Evolutionary conservation across 35 echinoderm and acorn worm species (phyloP).

Genomic region (Heliocidaris erythrogramma): DNA sequence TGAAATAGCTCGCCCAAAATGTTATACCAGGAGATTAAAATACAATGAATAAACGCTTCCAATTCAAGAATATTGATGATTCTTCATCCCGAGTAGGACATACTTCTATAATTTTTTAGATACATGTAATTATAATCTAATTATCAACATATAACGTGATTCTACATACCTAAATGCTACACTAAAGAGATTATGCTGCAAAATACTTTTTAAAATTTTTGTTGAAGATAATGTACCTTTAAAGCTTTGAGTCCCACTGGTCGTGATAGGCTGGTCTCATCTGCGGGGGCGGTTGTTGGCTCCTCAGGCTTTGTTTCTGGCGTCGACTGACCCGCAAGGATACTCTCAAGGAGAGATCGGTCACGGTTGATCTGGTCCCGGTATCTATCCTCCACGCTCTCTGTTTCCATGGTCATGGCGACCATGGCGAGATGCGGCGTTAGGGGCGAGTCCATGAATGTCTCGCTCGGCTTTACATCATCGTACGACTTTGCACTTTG

Average conservation of each 20-base stretch:
- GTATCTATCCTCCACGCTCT: constrained; percentile 21
- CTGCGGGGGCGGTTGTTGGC: neutral
- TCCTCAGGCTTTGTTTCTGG: neutral
- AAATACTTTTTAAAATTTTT: too few relatives aligned
- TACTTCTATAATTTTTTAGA: too few relatives aligned
- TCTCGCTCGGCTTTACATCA: constrained; percentile 24
- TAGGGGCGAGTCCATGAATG: neutral
- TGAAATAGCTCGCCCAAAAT: too few relatives aligned
- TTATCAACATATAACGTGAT: too few relatives aligned
- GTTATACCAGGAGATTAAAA: too few relatives aligned
- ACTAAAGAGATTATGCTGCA: too few relatives aligned
- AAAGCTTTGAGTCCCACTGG: constrained; percentile 58
- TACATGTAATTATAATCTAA: too few relatives aligned
- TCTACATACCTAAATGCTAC: too few relatives aligned
- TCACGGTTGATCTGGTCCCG: constrained; percentile 34
- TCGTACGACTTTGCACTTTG: neutral
- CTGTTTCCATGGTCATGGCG: constrained; percentile 26
- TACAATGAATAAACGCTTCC: too few relatives aligned
- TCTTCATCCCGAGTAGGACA: too few relatives aligned
- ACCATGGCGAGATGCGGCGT: constrained; percentile 13
- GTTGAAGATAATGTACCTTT: constrained; percentile 37
- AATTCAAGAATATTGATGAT: too few relatives aligned
- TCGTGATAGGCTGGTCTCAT: neutral
- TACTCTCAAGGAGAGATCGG: neutral
- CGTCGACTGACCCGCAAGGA: neutral